Evolutionary conservation across 1,140 invertebrate species (phyloP), one percentile per base, ranked within the genome.

Genomic region (Microplitis demolitor): DNA sequence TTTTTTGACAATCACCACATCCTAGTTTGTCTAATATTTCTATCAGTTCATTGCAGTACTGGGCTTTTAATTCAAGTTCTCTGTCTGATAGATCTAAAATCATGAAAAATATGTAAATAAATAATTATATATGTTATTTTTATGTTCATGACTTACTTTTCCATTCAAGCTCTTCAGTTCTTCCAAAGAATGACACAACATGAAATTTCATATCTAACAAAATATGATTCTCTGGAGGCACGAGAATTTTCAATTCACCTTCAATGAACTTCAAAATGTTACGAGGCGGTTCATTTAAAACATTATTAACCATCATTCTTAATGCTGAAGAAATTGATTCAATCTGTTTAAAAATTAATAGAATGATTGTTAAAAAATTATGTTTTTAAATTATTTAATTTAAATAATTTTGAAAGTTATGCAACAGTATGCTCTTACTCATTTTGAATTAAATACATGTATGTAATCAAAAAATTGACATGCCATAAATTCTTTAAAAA

Each of bases 1-100:
- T 85, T 71, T 81, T 84, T 61, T 80, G 83, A 66, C 80, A 84
- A 58, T 83, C 76, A 24, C 85, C 85, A 64, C 77, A 80, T 39
- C 72, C 73, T 11, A 86, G 69, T 74, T 24, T 35, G 31, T 85
- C 74, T 14, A 85, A 74, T 1, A 72, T n/a, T 13, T 66, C 31
- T 5, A 86, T 66, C 63, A 85, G 69, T 71, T 84, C 79, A 8
- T 79, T 66, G 50, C 84, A 85, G 54, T 78, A 84, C 31, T 74
- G 53, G 14, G 67, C 72, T 74, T 86, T 86, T 9, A 78, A 66
- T 31, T 77, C 54, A 13, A 86, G 73, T 58, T 85, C 81, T 16
- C 62, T 51, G 54, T 83, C 74, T 0, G 78, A 78, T 51, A 86
- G 77, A 71, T 85, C 85, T 86, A 60, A 69, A 16, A 73, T 33